A percentile compares a stretch with the other conserved stretches of the same genome.
Evolutionary conservation across 2,888 invertebrate genomes (phyloP).

Genomic region (Camptogramma bilineatum): DNA sequence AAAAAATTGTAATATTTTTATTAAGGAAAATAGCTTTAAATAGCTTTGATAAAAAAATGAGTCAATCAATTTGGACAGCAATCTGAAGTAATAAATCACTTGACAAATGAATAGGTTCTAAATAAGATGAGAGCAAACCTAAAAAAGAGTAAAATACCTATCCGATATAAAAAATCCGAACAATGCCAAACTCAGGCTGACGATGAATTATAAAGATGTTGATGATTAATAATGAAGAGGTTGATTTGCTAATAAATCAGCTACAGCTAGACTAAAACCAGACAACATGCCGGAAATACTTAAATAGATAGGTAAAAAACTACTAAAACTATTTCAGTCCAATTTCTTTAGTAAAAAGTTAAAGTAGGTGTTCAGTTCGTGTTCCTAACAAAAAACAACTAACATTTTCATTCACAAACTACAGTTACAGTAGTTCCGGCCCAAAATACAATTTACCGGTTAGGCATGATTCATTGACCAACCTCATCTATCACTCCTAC

Average conservation of each 20-base stretch:
- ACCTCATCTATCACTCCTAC: background rate
- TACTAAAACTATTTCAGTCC: background rate
- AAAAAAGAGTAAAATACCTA: too few species aligned
- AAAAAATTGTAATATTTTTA: background rate
- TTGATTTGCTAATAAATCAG: too few species aligned
- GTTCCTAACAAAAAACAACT: background rate
- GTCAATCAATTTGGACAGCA: background rate
- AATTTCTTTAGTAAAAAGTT: background rate
- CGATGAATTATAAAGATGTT: too few species aligned
- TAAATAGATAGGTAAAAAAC: background rate
- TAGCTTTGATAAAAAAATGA: background rate
- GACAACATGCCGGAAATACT: background rate
- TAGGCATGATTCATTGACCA: background rate
- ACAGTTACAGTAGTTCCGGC: background rate
- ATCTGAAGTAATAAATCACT: too few species aligned
- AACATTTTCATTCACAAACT: background rate
- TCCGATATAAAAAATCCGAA: too few species aligned
- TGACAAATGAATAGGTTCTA: too few species aligned
- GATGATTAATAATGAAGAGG: too few species aligned
- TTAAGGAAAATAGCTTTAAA: background rate
- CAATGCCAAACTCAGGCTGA: too few species aligned
- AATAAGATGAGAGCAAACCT: background rate
- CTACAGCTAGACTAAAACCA: too few species aligned
- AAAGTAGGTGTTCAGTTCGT: background rate
- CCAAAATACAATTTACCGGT: background rate